phyloP scores from a whole-genome alignment of 2,888 invertebrate genomes.

The Caenorhabditis parvicauda region DNA sequence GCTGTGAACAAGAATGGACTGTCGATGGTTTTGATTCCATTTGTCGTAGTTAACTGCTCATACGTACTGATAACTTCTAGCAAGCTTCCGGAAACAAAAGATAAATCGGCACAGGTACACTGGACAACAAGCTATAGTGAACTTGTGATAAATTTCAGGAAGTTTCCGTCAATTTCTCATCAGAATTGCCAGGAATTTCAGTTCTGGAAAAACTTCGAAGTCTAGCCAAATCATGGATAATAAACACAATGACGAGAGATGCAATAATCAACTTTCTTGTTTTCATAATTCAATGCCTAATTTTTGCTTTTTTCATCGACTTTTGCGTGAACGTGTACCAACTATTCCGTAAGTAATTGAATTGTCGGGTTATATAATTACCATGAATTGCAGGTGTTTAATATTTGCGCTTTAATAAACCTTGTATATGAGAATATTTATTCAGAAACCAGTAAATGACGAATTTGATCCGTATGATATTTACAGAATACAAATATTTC shows the following conservation, averaged over 20 bases:
- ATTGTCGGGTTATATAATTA: too few species aligned
- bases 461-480: too few species aligned
- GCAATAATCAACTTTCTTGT: slow-evolving; percentile 10
- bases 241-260: slow-evolving; percentile 5
- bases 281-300: slow-evolving; percentile 10
- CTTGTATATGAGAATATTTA: too few species aligned
- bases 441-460: too few species aligned
- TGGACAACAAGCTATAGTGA: neutral
- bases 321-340: slow-evolving; percentile 11
- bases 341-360: too few species aligned
- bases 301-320: slow-evolving; percentile 19
- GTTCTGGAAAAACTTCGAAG: slow-evolving; percentile 8
- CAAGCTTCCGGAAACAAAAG: slow-evolving; percentile 49
- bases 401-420: too few species aligned
- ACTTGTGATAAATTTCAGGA: slow-evolving; percentile 18
- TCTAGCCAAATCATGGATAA: slow-evolving; percentile 2
- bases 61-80: slow-evolving; percentile 39
- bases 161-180: slow-evolving; percentile 26
- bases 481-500: too few species aligned
- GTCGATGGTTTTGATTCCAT: slow-evolving; percentile 44
- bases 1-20: slow-evolving; percentile 43
- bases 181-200: slow-evolving; percentile 17
- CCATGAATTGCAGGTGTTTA: too few species aligned
- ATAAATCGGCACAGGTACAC: slow-evolving; percentile 37
- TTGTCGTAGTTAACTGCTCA: slow-evolving; percentile 42